Percentiles rank a stretch among this genome's conserved stretches.
These are phyloP conservation scores for Montipora capitata DNA, from an alignment of 92 coral and sea anemone genomes.

Conservation along the genomic window DNA sequence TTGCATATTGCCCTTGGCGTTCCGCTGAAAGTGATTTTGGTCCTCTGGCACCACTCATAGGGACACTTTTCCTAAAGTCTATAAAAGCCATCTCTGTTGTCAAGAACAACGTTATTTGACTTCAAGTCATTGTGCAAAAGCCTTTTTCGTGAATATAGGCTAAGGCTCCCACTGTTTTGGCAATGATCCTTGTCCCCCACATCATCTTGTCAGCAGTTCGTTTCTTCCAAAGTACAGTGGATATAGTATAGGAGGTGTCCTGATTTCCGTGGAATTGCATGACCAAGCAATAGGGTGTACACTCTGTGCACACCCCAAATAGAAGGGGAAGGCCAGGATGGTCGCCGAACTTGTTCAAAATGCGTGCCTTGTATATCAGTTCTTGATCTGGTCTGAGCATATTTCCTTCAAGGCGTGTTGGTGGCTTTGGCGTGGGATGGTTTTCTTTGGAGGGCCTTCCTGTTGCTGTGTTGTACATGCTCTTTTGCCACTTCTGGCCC, in stretches of 20 bases:
- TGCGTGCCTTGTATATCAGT: slow-evolving; percentile 41
- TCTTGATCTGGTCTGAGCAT: slow-evolving; percentile 3
- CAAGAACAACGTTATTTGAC: too few species aligned
- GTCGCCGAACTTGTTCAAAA: slow-evolving; percentile 42
- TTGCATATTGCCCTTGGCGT: too few species aligned
- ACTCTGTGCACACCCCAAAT: slow-evolving; percentile 32
- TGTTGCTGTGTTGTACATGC: not conserved
- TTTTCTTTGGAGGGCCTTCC: slow-evolving; percentile 12
- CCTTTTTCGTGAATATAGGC: too few species aligned
- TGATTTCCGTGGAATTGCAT: slow-evolving; percentile 28
- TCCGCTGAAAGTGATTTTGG: too few species aligned
- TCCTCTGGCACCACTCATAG: too few species aligned
- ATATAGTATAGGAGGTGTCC: slow-evolving; percentile 23
- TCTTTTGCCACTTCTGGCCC: not conserved
- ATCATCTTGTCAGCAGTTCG: slow-evolving; percentile 4
- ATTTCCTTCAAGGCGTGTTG: slow-evolving; percentile 9
- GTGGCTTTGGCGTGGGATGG: not conserved
- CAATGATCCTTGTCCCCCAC: too few species aligned
- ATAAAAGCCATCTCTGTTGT: too few species aligned
- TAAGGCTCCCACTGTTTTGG: too few species aligned
- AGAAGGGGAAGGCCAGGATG: slow-evolving; percentile 50
- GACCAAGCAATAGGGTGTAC: slow-evolving; percentile 4
- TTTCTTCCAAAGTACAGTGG: slow-evolving; percentile 20
- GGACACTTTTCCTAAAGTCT: too few species aligned
- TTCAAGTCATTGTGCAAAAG: too few species aligned